A percentile compares a stretch with the other conserved stretches of the same genome.
phyloP scores from a whole-genome alignment of 2,888 invertebrate genomes.

The Nomada fabriciana region DNA sequence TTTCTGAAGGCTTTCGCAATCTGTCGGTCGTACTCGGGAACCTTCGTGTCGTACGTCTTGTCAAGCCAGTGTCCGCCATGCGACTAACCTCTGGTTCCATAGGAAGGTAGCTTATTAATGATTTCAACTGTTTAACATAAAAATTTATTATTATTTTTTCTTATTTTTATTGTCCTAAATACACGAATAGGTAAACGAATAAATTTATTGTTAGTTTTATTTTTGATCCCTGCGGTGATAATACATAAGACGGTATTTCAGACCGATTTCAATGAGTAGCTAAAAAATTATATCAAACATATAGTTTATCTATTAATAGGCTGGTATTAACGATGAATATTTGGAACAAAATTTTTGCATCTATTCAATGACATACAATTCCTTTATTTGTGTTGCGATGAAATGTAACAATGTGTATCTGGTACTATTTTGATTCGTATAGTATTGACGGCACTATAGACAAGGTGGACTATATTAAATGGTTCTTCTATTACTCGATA shows the following conservation, averaged over 20 bases:
- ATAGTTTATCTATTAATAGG: neutral
- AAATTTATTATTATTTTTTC: constrained; percentile 43
- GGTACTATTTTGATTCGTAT: constrained; percentile 31
- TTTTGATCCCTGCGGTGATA: constrained; percentile 70
- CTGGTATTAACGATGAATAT: neutral
- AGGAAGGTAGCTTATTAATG: constrained; percentile 29
- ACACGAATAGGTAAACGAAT: constrained; percentile 8
- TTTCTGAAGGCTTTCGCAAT: constrained; percentile 85
- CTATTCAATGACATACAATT: neutral
- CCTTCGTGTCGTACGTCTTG: constrained; percentile 79
- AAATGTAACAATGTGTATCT: neutral
- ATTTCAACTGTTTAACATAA: constrained; percentile 26
- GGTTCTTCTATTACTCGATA: constrained; percentile 10
- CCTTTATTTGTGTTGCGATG: neutral
- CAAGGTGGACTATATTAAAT: constrained; percentile 23
- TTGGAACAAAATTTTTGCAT: neutral
- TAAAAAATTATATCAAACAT: constrained; percentile 26
- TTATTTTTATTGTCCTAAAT: constrained; percentile 1
- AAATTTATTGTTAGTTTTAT: constrained; percentile 24
- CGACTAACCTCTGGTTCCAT: constrained; percentile 69
- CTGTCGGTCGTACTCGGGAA: constrained; percentile 82
- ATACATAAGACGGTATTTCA: constrained; percentile 70
- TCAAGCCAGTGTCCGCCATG: constrained; percentile 78
- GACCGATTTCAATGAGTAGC: constrained; percentile 69
- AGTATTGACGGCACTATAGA: constrained; percentile 53